Base-by-base conservation (phyloP, 2,797 vertebrate genomes). In the Crocidura indochinensis region DNA sequence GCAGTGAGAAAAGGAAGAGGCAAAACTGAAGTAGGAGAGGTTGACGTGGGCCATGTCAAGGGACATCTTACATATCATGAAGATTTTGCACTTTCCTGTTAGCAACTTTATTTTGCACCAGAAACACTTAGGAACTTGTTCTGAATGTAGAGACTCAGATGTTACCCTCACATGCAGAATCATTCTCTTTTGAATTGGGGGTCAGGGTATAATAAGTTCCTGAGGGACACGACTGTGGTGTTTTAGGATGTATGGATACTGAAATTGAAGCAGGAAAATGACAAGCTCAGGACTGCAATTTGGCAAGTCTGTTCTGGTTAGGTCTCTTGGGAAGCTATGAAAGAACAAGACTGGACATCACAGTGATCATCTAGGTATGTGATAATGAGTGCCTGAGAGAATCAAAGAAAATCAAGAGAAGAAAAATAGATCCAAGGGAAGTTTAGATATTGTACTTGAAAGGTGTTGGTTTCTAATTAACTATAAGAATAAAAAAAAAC, bases 1-100 rank as follows among this genome's bases (percentile, higher is more conserved):
- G 14, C 29, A 22, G 64, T 53, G 73, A 80, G 26, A 47, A 67
- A 76, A 67, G 15, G 46, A 91, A 88, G 73, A 88, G 22, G 15
- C 44, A 82, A 51, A 22, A 56, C 56, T 22, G 15, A 60, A 60
- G 56, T 20, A 15, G 62, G 46, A 71, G 62, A 75, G 69, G 64
- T 24, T 65, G 9, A 24, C 15, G 31, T 82, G 51, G 6, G n/a
- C 12, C 3, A 49, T n/a, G 31, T 26, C 27, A 62, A 71, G 53
- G 46, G 80, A n/a, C 64, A 56, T 11, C 51, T 74, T 14, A 26
- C 6, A 53, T 27, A 10, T n/a, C 11, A 38, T 12, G 46, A 26
- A 46, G 49, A 71, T 8, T 79, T 78, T 85, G 46, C 4, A 2
- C 22, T 93, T 74, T n/a, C 53, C 47, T 29, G 60, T 51, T 84